phyloP scores from a whole-genome alignment of 2,797 vertebrate species.

The Phrynocephalus vlangalii region DNA sequence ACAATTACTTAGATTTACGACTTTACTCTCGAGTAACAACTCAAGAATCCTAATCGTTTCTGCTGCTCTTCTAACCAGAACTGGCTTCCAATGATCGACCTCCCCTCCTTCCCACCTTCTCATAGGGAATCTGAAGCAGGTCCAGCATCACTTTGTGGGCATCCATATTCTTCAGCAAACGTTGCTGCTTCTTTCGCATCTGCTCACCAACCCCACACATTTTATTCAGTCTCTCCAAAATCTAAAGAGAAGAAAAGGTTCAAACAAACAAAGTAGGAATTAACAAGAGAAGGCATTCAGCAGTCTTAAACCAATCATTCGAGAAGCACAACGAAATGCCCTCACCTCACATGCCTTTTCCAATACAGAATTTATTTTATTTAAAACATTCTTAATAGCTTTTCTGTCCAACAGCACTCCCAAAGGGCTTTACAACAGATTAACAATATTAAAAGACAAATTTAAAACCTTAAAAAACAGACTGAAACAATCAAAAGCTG shows the following conservation, averaged over 20 bases:
- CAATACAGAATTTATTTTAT: too few species aligned
- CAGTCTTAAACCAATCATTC: background rate
- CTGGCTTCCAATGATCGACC: background rate
- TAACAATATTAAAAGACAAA: too few species aligned
- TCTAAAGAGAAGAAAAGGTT: slow-evolving; percentile 76
- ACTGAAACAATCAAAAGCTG: too few species aligned
- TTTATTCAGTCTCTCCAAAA: slow-evolving; percentile 92
- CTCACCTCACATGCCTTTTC: too few species aligned
- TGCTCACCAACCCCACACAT: slow-evolving; percentile 92
- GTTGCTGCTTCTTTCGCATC: slow-evolving; percentile 96
- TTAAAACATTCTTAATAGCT: too few species aligned
- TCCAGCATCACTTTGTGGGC: slow-evolving; percentile 99
- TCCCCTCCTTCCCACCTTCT: slow-evolving; percentile 79
- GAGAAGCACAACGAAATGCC: background rate
- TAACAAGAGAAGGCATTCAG: background rate
- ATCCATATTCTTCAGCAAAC: slow-evolving; percentile 96
- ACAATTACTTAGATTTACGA: background rate
- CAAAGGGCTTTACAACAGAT: too few species aligned
- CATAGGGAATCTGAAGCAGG: slow-evolving; percentile 94
- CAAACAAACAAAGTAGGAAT: background rate
- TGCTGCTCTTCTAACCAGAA: too few species aligned
- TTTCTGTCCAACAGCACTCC: too few species aligned
- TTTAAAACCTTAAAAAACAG: too few species aligned
- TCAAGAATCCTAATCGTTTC: background rate
- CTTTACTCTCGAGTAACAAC: background rate